These are phyloP conservation scores for Ranitomeya variabilis DNA, from an alignment of 2,113 vertebrate genomes.

Conservation along the genomic window DNA sequence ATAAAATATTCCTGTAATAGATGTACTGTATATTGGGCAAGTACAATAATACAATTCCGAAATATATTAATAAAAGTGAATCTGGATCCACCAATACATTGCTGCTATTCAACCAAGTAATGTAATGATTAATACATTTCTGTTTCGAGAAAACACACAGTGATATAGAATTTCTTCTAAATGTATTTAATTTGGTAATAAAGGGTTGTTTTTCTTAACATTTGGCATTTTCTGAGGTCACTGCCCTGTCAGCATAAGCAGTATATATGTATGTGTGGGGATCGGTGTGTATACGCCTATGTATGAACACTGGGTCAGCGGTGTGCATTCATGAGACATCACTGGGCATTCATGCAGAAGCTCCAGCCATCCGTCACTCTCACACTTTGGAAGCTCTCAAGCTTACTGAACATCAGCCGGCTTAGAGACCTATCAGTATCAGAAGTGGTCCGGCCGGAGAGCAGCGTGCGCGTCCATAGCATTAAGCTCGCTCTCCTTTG, in stretches of 20 bases:
- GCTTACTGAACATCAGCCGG: slow-evolving; percentile 20
- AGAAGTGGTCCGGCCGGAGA: not conserved
- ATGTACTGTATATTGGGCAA: too few species aligned
- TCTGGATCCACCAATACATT: too few species aligned
- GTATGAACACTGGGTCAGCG: slow-evolving; percentile 44
- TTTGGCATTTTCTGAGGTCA: too few species aligned
- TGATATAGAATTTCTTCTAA: not conserved
- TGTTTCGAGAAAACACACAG: not conserved
- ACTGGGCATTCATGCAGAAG: slow-evolving; percentile 43
- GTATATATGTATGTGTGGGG: not conserved
- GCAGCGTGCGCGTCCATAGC: not conserved
- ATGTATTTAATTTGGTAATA: not conserved
- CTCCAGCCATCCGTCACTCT: slow-evolving; percentile 41
- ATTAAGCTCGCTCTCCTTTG: not conserved
- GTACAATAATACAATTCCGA: too few species aligned
- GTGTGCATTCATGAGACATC: slow-evolving; percentile 52
- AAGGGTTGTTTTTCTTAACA: not conserved
- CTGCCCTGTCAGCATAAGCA: not conserved
- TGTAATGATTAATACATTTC: not conserved
- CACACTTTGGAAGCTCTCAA: slow-evolving; percentile 38
- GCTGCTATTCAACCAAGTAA: not conserved
- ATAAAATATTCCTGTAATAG: too few species aligned
- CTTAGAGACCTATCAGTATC: not conserved
- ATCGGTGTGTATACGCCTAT: slow-evolving; percentile 8
- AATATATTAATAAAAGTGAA: too few species aligned